A percentile compares a stretch with the other conserved stretches of the same genome.
phyloP scores from a whole-genome alignment of 92 coral and sea anemone species.

The Muricea muricata region DNA sequence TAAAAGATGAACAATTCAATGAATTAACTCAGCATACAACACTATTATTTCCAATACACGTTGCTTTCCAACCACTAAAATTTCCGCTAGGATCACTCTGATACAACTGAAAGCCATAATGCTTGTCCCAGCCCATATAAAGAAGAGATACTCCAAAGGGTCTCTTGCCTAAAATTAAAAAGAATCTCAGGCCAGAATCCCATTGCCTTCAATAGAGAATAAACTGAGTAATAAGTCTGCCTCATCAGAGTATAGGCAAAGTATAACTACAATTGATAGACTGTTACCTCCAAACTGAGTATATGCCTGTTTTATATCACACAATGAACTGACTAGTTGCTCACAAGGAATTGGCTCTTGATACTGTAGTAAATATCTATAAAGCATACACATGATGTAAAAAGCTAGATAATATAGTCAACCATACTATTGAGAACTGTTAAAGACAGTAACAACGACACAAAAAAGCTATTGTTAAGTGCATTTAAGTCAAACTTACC shows the following conservation, averaged over 20 bases:
- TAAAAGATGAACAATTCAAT: not conserved
- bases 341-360: conserved; percentile 99
- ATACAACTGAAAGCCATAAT: conserved; percentile 93
- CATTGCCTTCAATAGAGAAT: too few species aligned
- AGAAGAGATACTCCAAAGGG: conserved; percentile 99
- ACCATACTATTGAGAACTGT: too few species aligned
- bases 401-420: too few species aligned
- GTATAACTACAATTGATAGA: too few species aligned
- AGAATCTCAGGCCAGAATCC: too few species aligned
- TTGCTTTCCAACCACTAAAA: conserved; percentile 99
- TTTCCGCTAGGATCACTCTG: conserved; percentile 99
- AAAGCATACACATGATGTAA: too few species aligned
- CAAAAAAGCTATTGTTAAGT: too few species aligned
- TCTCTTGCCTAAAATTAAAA: conserved; percentile 78
- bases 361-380: conserved; percentile 83
- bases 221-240: too few species aligned
- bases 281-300: conserved; percentile 97
- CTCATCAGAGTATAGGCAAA: too few species aligned
- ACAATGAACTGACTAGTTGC: conserved; percentile 90
- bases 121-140: conserved; percentile 97
- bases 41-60: conserved; percentile 98
- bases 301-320: conserved; percentile 96
- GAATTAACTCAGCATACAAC: conserved; percentile 70
- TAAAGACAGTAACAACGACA: too few species aligned
- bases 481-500: conserved; percentile 65